These are phyloP conservation scores for Lipophrys pholis DNA, from an alignment of 2,113 vertebrate species.

Conservation along the genomic window DNA sequence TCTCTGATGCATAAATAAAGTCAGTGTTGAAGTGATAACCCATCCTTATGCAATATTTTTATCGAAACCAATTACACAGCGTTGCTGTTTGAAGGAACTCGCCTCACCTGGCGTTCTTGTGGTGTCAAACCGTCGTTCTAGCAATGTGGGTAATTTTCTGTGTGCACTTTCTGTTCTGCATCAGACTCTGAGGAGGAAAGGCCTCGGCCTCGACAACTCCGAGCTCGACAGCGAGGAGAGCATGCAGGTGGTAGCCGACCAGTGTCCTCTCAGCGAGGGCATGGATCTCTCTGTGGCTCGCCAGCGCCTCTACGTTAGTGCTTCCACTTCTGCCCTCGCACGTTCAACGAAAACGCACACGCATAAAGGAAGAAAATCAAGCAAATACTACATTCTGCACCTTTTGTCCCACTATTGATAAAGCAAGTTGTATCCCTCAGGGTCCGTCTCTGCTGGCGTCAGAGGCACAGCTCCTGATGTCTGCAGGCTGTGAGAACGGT, in stretches of 20 bases:
- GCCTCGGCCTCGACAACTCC: slow-evolving; percentile 86
- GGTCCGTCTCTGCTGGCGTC: slow-evolving; percentile 72
- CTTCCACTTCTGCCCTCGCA: slow-evolving; percentile 6
- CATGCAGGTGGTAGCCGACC: slow-evolving; percentile 80
- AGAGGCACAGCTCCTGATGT: slow-evolving; percentile 77
- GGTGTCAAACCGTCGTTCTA: not conserved
- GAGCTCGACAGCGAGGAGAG: slow-evolving; percentile 89
- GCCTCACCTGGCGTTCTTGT: too few relatives aligned
- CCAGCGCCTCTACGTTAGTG: slow-evolving; percentile 90
- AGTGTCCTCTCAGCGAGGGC: slow-evolving; percentile 82
- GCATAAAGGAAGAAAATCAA: not conserved
- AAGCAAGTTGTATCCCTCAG: slow-evolving; percentile 49
- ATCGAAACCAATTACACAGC: not conserved
- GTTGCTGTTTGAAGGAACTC: not conserved
- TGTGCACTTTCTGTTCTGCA: slow-evolving; percentile 21
- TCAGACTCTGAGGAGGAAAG: slow-evolving; percentile 93
- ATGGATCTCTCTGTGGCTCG: slow-evolving; percentile 84
- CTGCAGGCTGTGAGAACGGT: slow-evolving; percentile 78
- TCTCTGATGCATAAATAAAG: not conserved
- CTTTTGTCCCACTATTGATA: too few relatives aligned
- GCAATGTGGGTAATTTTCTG: slow-evolving; percentile 1
- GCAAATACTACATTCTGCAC: not conserved
- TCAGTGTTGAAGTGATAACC: not conserved
- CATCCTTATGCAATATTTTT: not conserved
- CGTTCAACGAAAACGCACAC: not conserved